Evolutionary conservation across 2,113 vertebrate genomes (phyloP).

Genomic region (Poecilia latipinna): DNA sequence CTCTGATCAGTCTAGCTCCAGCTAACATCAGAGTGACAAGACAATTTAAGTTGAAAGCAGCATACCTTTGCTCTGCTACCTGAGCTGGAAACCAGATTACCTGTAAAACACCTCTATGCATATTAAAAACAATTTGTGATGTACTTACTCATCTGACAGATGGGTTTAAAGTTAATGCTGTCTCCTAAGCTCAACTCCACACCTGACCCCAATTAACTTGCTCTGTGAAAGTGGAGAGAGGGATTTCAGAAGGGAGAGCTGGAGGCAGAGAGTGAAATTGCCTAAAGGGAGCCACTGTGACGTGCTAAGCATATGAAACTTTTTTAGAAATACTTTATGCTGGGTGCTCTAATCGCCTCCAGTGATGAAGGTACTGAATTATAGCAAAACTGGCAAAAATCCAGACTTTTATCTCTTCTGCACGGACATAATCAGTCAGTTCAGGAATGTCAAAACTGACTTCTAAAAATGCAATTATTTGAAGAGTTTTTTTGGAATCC

Average conservation of each 20-base stretch:
- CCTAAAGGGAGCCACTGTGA: conserved; percentile 26
- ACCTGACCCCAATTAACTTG: conserved; percentile 66
- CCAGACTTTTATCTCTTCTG: conserved; percentile 19
- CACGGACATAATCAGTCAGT: conserved; percentile 42
- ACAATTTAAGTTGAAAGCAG: conserved; percentile 37
- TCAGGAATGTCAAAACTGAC: background rate
- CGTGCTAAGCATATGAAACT: conserved; percentile 11
- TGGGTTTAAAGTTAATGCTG: conserved; percentile 54
- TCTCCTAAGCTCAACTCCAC: conserved; percentile 37
- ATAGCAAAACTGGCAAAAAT: conserved; percentile 37
- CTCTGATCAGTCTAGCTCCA: conserved; percentile 34
- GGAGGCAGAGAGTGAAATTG: conserved; percentile 14
- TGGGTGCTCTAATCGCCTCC: conserved; percentile 22
- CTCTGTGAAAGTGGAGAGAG: conserved; percentile 26
- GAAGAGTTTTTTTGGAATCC: background rate
- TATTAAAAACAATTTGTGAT: conserved; percentile 38
- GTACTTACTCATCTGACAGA: conserved; percentile 31
- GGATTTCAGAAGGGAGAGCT: conserved; percentile 14
- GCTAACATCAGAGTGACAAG: conserved; percentile 42
- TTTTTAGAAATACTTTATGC: background rate
- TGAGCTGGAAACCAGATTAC: conserved; percentile 67
- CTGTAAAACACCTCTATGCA: conserved; percentile 31
- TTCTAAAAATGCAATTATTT: background rate
- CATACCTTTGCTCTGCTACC: conserved; percentile 44
- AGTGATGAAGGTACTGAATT: conserved; percentile 54